Base-by-base conservation (phyloP, 2,888 invertebrate species). In the Plebejus argus region DNA sequence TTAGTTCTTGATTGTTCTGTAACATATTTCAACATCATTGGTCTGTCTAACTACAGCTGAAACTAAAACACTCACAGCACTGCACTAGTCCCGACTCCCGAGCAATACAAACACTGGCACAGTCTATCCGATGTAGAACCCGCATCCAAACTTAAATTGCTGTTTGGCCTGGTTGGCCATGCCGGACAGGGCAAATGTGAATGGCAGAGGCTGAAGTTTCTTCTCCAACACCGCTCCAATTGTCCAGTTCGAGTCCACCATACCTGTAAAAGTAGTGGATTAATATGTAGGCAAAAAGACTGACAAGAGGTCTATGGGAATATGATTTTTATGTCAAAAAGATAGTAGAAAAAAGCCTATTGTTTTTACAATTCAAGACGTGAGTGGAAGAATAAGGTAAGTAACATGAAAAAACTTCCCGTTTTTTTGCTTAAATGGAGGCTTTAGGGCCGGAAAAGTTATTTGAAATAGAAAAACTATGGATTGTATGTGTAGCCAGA, bases 161-260 rank as follows among this genome's bases (percentile, higher is more conserved):
- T 97, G 97, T 90, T 99, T 99, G 80, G 96, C 96, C 88, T 99
- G 99, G 95, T 99, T 99, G 85, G 99, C 95, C 92, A 98, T 96
- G 78, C 98, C 99, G 83, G 98, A 98, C 66, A 99, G 95, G 6
- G 98, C 97, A 85, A 99, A 97, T 10, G 98, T 97, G 92, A 99
- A 98, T 74, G 99, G 99, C 85, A 99, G 93, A 0, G 99, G 99
- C 83, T 96, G 96, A 66, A 99, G 94, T 88, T 98, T 98, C 94
- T 99, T 99, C 91, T 99, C 99, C 84, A 99, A 90, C 2, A 98
- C 98, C 0, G 98, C 99, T 77, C 98, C 98, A 12, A 99, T 97
- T 81, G 97, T 97, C 98, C 98, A 98, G 89, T 98, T 98, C 71
- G 98, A 97, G 90, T 99, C 98, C 76, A 98, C 95, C 91, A 98